Base-by-base conservation (phyloP, 1,140 invertebrate species). In the Zeugodacus cucurbitae region DNA sequence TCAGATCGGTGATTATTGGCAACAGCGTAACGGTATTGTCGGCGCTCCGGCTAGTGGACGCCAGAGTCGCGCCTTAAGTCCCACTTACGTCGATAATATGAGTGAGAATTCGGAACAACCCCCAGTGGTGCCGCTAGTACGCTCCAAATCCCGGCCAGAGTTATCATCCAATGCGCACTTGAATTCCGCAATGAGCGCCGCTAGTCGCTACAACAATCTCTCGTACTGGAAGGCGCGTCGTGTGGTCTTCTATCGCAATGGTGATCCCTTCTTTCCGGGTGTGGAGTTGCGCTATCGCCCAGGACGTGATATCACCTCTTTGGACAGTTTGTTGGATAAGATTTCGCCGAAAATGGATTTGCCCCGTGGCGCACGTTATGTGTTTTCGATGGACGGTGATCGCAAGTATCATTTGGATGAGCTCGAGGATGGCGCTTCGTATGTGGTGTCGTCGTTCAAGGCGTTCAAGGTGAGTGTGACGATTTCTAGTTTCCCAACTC, bases 211-310 rank as follows among this genome's bases (percentile, higher is more conserved):
- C 93, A 96, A 96, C 88, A 97, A 97, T 93, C 95, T 97, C 58
- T 97, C 96, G 64, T 97, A 97, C 90, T 98, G 97, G 97, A 95
- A 97, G 89, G 97, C 97, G 0, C 94, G 96, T 87, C 94, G 97
- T 34, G 97, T 99, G 58, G 96, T 97, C 1, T 98, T 99, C 93
- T 99, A 97, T 94, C 96, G 97, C 91, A 99, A 99, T 95, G 98
- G 98, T 6, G 98, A 99, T 93, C 96, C 97, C 0, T 98, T 98
- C 92, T 98, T 97, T 93, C 97, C 97, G 62, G 97, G 98, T 0
- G 95, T 98, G 29, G 97, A 98, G 92, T 96, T 98, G 91, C 96
- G 97, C 62, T 98, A 99, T 91, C 97, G 97, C 90, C 97, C 97
- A 5, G 96, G 97, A 1, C 95, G 97, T 88, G 97, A 98, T 92